Base-by-base conservation (phyloP, 2,797 vertebrate genomes). In the Cuculus canorus region DNA sequence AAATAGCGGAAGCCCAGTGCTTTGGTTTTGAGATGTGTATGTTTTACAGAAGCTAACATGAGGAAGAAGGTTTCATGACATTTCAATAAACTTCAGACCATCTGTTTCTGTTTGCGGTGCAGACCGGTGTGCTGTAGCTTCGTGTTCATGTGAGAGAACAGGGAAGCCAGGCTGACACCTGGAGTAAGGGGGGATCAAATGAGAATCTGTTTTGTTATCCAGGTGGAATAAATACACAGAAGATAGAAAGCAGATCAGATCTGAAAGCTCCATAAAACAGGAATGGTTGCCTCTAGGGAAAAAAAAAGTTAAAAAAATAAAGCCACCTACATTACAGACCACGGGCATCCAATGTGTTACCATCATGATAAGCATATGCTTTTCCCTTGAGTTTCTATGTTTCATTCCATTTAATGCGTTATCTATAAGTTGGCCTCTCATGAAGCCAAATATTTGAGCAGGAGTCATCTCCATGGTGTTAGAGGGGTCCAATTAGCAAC, bases 391-490 rank as follows among this genome's bases (percentile, higher is more conserved):
- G 35, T 82, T 82, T 37, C 86, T 27, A 43, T 11, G 35, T 30
- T 32, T 10, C 0, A 0, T 41, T 84, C 59, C 0, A 0, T 48
- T 88, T 76, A 13, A 68, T 5, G 0, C 0, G 0, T 53, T 82
- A 52, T 64, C 75, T 48, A 53, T 68, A 35, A 24, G 75, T 13
- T 18, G 73, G 47, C 66, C 43, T 82, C 88, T 90, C 10, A 0
- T 2, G 3, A 76, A 92, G 86, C 83, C 83, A 86, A 86, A 53
- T 25, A 10, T 69, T 7, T 33, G 83, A 72, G 86, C 63, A 48
- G 83, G 88, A 93, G 41, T 57, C 63, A 50, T 48, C 47, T 75
- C 83, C 47, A 4, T 65, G 61, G 91, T 8, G 63, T 13, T 19
- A 59, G 54, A 84, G 70, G 86, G 85, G 35, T 24, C 80, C 1